Percentiles rank a stretch among this genome's conserved stretches.
These are phyloP conservation scores for Hippopotamyrus pictus DNA, from an alignment of 2,797 vertebrate genomes.

Conservation along the genomic window DNA sequence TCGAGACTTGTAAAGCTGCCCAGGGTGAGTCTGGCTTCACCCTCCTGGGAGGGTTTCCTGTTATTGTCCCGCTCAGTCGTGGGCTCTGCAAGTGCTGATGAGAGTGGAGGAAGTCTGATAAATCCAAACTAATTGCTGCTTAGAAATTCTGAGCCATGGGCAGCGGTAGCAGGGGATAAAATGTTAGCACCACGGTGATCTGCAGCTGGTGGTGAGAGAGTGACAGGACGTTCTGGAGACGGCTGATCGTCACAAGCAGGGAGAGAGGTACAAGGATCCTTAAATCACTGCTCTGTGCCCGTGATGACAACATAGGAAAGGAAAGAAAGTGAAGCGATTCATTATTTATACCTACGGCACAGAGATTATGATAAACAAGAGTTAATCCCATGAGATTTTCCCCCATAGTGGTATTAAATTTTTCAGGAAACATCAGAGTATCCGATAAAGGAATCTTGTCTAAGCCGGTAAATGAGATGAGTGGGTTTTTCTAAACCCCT, in stretches of 20 bases:
- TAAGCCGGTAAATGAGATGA: constrained; percentile 38
- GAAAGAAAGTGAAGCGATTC: constrained; percentile 43
- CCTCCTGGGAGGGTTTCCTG: constrained; percentile 51
- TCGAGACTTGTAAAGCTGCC: constrained; percentile 46
- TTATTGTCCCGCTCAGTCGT: constrained; percentile 49
- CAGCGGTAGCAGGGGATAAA: constrained; percentile 7
- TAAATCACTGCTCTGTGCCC: constrained; percentile 39
- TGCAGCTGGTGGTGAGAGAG: constrained; percentile 34
- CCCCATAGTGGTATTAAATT: constrained; percentile 59
- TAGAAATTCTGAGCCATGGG: neutral
- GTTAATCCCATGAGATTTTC: constrained; percentile 64
- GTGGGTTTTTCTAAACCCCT: constrained; percentile 19
- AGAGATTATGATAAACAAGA: constrained; percentile 70
- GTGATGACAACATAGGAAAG: constrained; percentile 28
- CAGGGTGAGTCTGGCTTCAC: constrained; percentile 34
- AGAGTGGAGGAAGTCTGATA: constrained; percentile 39
- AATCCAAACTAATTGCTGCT: constrained; percentile 21
- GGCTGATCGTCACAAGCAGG: neutral
- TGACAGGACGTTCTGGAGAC: constrained; percentile 32
- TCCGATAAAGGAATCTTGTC: constrained; percentile 33
- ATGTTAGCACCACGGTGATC: neutral
- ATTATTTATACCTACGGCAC: constrained; percentile 68
- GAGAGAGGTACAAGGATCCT: constrained; percentile 47
- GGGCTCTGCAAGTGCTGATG: constrained; percentile 13
- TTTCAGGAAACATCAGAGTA: constrained; percentile 42